Evolutionary conservation across 2,797 vertebrate genomes (phyloP), one percentile per base, ranked within the genome.

Genomic region (Acridotheres tristis): DNA sequence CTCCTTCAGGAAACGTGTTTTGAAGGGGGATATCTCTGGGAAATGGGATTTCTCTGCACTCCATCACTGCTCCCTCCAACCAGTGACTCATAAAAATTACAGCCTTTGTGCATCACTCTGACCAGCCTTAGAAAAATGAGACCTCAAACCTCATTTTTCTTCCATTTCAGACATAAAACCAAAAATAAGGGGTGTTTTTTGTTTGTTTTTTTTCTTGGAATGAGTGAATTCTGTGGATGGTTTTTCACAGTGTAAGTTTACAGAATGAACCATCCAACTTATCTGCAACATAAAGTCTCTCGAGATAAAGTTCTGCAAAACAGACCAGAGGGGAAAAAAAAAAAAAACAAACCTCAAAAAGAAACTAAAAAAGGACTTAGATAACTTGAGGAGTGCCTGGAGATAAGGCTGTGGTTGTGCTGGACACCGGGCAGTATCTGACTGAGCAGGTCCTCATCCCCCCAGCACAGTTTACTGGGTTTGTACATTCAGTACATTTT

Each of bases 401-500:
- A 93, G 94, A 88, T 88, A 93, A 94, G 86, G 62, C 30, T 7
- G 10, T 26, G 66, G 55, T 19, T 69, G 67, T 34, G 32, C 38
- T 11, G 19, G 48, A 36, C 7, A 9, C 65, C 29, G 68, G 43
- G 78, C 76, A 73, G 19, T 55, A 73, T 82, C 68, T 58, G 76
- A 75, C 4, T 10, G 71, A 89, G 42, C 67, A 82, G 47, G 29
- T 88, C 80, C 86, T 85, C 82, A 50, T 17, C 27, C 27, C 65
- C 63, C 50, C 20, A 14, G 38, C 92, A 74, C 29, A 34, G 80
- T 91, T 94, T 62, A 71, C 77, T 7, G 32, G 51, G 29, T 66
- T 75, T 61, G 34, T 50, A 79, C 92, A 93, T 92, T 97, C 91
- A 89, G 93, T 91, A 96, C 93, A 95, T 94, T 95, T 96, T 91